A percentile compares a stretch with the other conserved stretches of the same genome.
phyloP scores from a whole-genome alignment of 2,888 invertebrate genomes.

The Yponomeuta sedellus region DNA sequence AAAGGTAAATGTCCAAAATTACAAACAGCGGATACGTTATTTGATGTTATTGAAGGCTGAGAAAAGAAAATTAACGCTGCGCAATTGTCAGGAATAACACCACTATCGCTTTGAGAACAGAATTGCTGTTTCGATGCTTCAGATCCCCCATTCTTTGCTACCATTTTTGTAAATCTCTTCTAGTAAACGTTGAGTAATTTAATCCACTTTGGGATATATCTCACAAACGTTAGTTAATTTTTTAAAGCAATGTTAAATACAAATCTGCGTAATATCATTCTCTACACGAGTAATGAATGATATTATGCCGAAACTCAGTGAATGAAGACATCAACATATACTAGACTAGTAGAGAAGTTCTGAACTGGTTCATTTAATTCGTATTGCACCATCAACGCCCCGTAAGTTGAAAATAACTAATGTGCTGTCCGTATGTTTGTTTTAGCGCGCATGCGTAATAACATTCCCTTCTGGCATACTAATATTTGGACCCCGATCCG shows the following conservation, averaged over 20 bases:
- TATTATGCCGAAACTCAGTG: too few relatives aligned
- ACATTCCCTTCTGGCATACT: conserved; percentile 77
- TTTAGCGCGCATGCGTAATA: conserved; percentile 77
- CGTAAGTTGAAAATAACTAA: conserved; percentile 45
- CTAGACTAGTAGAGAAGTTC: not conserved
- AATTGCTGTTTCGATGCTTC: conserved; percentile 20
- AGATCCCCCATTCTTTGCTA: conserved; percentile 30
- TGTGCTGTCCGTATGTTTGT: conserved; percentile 70
- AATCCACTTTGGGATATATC: not conserved
- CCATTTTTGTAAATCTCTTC: conserved; percentile 29
- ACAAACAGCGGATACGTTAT: conserved; percentile 44
- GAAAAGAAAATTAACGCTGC: conserved; percentile 60
- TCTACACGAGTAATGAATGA: too few relatives aligned
- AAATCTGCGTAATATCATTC: too few relatives aligned
- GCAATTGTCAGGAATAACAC: conserved; percentile 40
- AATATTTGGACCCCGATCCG: conserved; percentile 64
- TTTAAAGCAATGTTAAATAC: too few relatives aligned
- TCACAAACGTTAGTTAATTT: not conserved
- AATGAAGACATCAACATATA: not conserved
- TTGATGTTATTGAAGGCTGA: conserved; percentile 42
- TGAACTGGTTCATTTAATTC: conserved; percentile 17
- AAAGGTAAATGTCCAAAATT: conserved; percentile 65
- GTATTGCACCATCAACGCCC: not conserved
- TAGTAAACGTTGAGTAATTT: conserved; percentile 36
- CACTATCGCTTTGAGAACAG: conserved; percentile 42